Conservation (phyloP, 1,140 invertebrate genomes). For the Saccostrea cuccullata region DNA sequence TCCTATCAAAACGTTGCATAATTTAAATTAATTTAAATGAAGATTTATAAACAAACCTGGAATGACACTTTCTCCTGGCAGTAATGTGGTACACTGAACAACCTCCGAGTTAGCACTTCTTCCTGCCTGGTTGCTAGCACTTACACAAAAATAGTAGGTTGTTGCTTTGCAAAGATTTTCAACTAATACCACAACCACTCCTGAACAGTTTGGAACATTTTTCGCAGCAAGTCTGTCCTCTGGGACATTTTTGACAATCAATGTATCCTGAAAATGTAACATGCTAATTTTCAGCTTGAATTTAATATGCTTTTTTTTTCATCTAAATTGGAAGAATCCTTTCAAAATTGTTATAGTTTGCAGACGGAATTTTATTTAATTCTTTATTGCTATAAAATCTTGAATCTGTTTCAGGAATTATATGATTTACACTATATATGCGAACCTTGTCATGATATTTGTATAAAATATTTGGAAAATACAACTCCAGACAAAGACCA, state of each 20-base stretch:
- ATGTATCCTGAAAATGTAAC: conserved; percentile 55
- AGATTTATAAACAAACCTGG: conserved; percentile 62
- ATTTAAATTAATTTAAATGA: not conserved
- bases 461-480: too few relatives aligned
- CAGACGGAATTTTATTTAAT: too few relatives aligned
- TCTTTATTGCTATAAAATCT: too few relatives aligned
- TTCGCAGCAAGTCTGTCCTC: conserved; percentile 59
- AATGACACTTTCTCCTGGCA: conserved; percentile 65
- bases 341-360: too few relatives aligned
- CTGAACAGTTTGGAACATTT: conserved; percentile 57
- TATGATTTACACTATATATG: too few relatives aligned
- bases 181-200: conserved; percentile 63
- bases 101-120: conserved; percentile 71
- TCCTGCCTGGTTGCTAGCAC: conserved; percentile 68
- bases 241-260: conserved; percentile 60
- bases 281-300: too few relatives aligned
- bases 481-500: too few relatives aligned
- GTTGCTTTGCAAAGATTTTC: conserved; percentile 68
- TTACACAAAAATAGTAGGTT: conserved; percentile 72
- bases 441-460: too few relatives aligned
- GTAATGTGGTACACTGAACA: conserved; percentile 70
- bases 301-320: too few relatives aligned
- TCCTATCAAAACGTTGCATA: too few relatives aligned
- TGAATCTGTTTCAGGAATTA: too few relatives aligned
- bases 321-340: too few relatives aligned